Evolutionary conservation across 1,140 invertebrate species (phyloP).

Genomic region (Spodoptera litura): DNA sequence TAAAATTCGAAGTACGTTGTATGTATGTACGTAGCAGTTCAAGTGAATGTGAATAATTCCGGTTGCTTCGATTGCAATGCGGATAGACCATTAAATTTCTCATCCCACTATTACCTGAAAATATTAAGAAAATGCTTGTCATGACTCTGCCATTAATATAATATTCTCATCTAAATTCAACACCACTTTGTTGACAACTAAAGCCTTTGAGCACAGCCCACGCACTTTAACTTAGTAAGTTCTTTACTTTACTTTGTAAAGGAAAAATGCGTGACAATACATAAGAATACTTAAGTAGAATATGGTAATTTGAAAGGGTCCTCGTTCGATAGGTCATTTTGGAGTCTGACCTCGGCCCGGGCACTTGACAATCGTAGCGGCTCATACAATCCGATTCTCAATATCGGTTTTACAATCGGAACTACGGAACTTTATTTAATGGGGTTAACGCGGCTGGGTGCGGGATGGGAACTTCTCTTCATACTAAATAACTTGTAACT

Average conservation of each 20-base stretch:
- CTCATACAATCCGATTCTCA: constrained; percentile 21
- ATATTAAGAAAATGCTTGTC: not conserved
- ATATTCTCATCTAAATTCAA: constrained; percentile 33
- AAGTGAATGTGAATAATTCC: too few relatives aligned
- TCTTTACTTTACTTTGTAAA: constrained; percentile 22
- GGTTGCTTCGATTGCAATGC: too few relatives aligned
- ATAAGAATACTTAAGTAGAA: constrained; percentile 8
- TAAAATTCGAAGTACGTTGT: too few relatives aligned
- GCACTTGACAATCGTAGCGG: constrained; percentile 20
- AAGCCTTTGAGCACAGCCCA: constrained; percentile 13
- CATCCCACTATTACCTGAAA: not conserved
- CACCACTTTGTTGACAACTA: constrained; percentile 27
- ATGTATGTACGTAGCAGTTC: too few relatives aligned
- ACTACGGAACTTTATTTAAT: constrained; percentile 6
- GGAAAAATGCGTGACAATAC: constrained; percentile 14
- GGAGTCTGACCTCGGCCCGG: constrained; percentile 10
- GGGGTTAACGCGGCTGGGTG: too few relatives aligned
- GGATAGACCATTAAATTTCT: too few relatives aligned
- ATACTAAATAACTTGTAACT: too few relatives aligned
- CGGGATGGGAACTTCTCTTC: too few relatives aligned
- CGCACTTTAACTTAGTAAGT: constrained; percentile 23
- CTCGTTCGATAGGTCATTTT: constrained; percentile 27
- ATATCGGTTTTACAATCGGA: not conserved
- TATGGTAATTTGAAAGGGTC: constrained; percentile 38
- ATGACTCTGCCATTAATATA: not conserved